Base-by-base conservation (phyloP, 2,113 vertebrate species). In the Pseudorasbora parva region DNA sequence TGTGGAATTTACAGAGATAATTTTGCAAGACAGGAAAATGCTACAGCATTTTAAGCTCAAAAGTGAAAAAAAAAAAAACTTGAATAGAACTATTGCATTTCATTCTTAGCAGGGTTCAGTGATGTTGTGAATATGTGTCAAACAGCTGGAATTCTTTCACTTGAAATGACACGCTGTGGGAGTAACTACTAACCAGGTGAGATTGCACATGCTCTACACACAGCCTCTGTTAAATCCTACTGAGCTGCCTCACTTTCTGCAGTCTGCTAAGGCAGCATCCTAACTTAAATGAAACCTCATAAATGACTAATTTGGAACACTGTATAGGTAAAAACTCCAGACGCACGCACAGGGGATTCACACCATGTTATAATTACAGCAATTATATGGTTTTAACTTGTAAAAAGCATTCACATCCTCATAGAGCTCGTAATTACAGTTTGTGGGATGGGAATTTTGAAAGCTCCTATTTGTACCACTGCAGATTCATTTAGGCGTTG, bases 81-180 rank as follows among this genome's bases (percentile, higher is more conserved):
- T 15, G n/a, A 77, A 77, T 14, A 21, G 8, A 77, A 72, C 25
- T 12, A 17, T 60, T 54, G 25, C 12, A 78, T 78, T 78, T 78
- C 33, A 60, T 33, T 15, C 21, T 19, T 60, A 23, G 54, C 75
- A 78, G 54, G 37, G 54, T 59, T 60, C 37, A 17, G 10, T 57
- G 51, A 23, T 15, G 11, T 59, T 25, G 33, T 59, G 54, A 15
- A 41, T 23, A 59, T 59, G 30, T 7, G 37, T 41, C 57, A 77
- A 41, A 57, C 74, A 43, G 54, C 54, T 77, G 54, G 75, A 77
- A 15, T 33, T 41, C 54, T 57, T 57, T 77, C 30, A 57, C 74
- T 77, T 77, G 27, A 57, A 57, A 57, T 59, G 12, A 23, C 68
- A 57, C 9, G 21, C 51, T 23, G 74, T 77, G 74, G 41, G 33